phyloP scores from a whole-genome alignment of 2,797 vertebrate genomes.

The Danionella dracula region DNA sequence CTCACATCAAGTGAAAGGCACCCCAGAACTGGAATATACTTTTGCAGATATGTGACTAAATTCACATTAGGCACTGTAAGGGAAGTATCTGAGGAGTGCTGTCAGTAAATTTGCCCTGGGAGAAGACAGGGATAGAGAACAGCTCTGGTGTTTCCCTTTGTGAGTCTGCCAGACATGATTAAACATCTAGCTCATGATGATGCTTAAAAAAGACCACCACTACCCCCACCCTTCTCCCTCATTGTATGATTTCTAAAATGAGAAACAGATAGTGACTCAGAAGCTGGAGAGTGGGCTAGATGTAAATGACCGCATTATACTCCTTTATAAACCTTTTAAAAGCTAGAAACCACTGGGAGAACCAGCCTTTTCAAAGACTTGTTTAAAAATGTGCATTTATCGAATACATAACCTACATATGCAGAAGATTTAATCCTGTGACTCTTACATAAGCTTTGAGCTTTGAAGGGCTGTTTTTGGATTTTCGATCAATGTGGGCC shows the following conservation, averaged over 20 bases:
- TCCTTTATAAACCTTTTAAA: background rate
- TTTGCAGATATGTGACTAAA: too few relatives aligned
- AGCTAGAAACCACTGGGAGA: background rate
- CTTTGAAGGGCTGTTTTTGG: background rate
- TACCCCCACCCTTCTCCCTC: background rate
- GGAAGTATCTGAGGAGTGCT: too few relatives aligned
- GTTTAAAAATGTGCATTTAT: background rate
- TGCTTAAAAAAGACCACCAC: slow-evolving; percentile 35
- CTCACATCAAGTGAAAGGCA: too few relatives aligned
- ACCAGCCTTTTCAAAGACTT: background rate
- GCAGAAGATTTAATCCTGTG: background rate
- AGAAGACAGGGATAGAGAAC: background rate
- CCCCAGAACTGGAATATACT: too few relatives aligned
- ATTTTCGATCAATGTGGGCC: background rate
- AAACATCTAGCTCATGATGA: slow-evolving; percentile 30
- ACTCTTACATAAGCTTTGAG: background rate
- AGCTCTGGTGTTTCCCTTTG: slow-evolving; percentile 23
- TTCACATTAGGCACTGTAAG: too few relatives aligned
- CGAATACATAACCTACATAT: too few relatives aligned
- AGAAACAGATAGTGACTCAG: slow-evolving; percentile 10
- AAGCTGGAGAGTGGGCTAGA: background rate
- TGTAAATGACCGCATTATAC: background rate
- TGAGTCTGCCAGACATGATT: slow-evolving; percentile 30
- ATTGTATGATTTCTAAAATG: slow-evolving; percentile 21
- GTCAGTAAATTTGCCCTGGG: too few relatives aligned